phyloP scores from a whole-genome alignment of 2,113 vertebrate species.

The Xerus inauris region DNA sequence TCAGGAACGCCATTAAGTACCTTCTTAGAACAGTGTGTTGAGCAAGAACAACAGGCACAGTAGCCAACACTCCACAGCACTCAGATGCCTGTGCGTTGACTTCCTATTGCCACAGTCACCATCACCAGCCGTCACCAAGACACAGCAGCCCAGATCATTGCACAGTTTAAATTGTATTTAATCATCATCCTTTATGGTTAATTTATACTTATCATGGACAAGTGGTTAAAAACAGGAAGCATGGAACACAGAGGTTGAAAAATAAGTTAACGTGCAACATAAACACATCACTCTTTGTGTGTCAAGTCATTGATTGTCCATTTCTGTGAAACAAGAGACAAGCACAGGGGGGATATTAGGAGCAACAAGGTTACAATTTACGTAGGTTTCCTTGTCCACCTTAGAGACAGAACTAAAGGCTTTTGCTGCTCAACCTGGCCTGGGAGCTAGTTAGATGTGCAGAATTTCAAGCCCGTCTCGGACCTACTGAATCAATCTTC shows the following conservation, averaged over 20 bases:
- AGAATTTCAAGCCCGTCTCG: neutral
- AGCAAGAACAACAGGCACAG: neutral
- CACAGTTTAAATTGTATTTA: constrained; percentile 61
- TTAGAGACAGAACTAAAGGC: neutral
- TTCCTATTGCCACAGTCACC: neutral
- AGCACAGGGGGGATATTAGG: neutral
- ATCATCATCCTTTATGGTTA: constrained; percentile 27
- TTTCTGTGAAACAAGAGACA: neutral
- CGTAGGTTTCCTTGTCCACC: neutral
- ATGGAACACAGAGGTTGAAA: neutral
- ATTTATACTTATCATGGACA: neutral
- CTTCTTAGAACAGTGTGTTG: neutral
- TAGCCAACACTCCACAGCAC: fast-evolving
- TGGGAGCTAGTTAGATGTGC: neutral
- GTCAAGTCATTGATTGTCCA: constrained; percentile 16
- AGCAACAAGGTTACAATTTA: neutral
- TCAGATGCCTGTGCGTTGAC: neutral
- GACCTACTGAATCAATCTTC: neutral
- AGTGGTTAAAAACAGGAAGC: constrained; percentile 56
- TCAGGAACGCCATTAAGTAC: too few relatives aligned
- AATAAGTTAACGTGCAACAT: neutral
- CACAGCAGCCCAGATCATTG: neutral
- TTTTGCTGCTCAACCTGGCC: neutral
- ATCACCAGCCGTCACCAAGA: neutral
- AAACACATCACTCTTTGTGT: neutral